Evolutionary conservation across 2,113 vertebrate species (phyloP), one percentile per base, ranked within the genome.

Genomic region (Echinops telfairi): DNA sequence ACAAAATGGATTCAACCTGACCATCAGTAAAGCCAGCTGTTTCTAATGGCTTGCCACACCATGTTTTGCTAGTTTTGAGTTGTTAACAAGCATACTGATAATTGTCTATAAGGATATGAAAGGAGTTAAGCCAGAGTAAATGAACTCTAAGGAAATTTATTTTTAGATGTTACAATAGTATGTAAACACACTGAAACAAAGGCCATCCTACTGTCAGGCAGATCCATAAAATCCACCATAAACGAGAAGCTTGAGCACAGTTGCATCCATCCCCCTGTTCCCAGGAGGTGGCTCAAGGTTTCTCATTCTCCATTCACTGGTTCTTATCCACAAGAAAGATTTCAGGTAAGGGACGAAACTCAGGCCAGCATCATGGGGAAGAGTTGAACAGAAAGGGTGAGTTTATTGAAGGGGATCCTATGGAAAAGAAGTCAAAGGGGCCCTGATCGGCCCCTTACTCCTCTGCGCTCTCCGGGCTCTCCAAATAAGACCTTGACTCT

Each of bases 41-140:
- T 43, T 84, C 70, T 1, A 77, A 77, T 62, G 77, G 86, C 7
- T 2, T 83, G 76, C 62, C 47, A 36, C 3, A 53, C 38, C 40
- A 20, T 47, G 60, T 29, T 79, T 84, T 81, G 75, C 73, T 85
- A 57, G 20, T 31, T 89, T 85, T 83, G 23, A 82, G 90, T 57
- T 36, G 3, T 84, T 58, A 27, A 64, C n/a, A 40, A 40, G 27
- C 60, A 36, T 64, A 40, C 4, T 85, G 60, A 38, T 6, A 62
- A 38, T 12, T 91, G 58, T 2, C 31, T 60, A 23, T 80, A 7
- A 75, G 29, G 3, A 2, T 91, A 27, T 64, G 47, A 11, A 53
- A 60, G 11, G 15, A 68, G 9, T 16, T 79, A 53, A 53, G 36
- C 16, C 5, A 60, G 25, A 57, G 47, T 12, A 53, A 53, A 60